A percentile compares a stretch with the other conserved stretches of the same genome.
phyloP scores from a whole-genome alignment of 2,888 invertebrate species.

The Dermolepida albohirtum region DNA sequence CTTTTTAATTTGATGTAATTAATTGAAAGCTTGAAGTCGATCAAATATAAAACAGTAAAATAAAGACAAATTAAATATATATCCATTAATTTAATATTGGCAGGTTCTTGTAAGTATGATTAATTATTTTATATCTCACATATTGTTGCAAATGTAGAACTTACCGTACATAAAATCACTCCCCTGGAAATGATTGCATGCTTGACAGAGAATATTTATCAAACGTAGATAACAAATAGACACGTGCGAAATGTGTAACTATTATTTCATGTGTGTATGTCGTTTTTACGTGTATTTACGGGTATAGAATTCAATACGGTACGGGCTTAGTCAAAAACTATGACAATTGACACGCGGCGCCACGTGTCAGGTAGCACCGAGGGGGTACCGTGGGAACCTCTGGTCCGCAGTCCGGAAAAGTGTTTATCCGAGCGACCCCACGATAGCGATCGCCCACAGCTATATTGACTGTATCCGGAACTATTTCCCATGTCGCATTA shows the following conservation, averaged over 20 bases:
- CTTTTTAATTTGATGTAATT: too few relatives aligned
- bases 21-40: too few relatives aligned
- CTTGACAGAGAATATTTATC: slow-evolving; percentile 1
- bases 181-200: too few relatives aligned
- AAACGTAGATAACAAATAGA: slow-evolving; percentile 1
- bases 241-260: slow-evolving; percentile 31
- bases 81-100: too few relatives aligned
- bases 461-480: slow-evolving; percentile 53
- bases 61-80: too few relatives aligned
- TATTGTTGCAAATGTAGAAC: too few relatives aligned
- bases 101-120: too few relatives aligned
- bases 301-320: slow-evolving; percentile 36
- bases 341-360: slow-evolving; percentile 48
- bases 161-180: too few relatives aligned
- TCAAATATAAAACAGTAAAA: too few relatives aligned
- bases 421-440: slow-evolving; percentile 51
- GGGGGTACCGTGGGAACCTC: slow-evolving; percentile 51
- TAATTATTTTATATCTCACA: too few relatives aligned
- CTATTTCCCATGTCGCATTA: slow-evolving; percentile 53
- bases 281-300: slow-evolving; percentile 26
- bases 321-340: slow-evolving; percentile 37
- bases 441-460: slow-evolving; percentile 52
- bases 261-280: slow-evolving; percentile 30
- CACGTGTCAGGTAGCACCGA: slow-evolving; percentile 52
- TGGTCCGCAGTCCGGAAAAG: slow-evolving; percentile 51